Percentiles rank a stretch among this genome's conserved stretches.
phyloP scores from a whole-genome alignment of 2,888 invertebrate genomes.

The Scrobipalpa atriplicella region DNA sequence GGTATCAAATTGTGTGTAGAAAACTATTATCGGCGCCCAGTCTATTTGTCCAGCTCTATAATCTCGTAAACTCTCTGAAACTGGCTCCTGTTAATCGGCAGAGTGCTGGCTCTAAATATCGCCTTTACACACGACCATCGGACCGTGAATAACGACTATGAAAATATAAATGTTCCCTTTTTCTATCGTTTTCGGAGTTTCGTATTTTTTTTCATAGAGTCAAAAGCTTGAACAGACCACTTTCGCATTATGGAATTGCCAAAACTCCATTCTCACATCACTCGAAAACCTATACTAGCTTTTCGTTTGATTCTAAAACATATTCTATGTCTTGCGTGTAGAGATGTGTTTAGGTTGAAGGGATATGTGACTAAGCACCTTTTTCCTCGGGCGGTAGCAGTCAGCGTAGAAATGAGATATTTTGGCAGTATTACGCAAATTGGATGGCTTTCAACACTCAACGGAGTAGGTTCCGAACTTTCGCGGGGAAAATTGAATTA shows the following conservation, averaged over 20 bases:
- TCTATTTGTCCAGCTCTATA: conserved; percentile 51
- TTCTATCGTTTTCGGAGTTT: conserved; percentile 80
- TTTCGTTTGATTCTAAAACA: conserved; percentile 36
- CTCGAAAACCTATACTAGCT: conserved; percentile 50
- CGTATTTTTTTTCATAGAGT: conserved; percentile 81
- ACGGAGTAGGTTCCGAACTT: conserved; percentile 82
- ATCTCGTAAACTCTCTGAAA: conserved; percentile 60
- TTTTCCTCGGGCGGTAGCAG: conserved; percentile 51
- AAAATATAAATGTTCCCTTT: conserved; percentile 81
- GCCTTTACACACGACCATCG: conserved; percentile 77
- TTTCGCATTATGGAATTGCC: conserved; percentile 83
- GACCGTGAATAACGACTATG: conserved; percentile 81
- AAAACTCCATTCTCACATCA: conserved; percentile 73
- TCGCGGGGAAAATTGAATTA: conserved; percentile 82
- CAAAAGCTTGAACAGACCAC: conserved; percentile 83
- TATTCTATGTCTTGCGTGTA: conserved; percentile 39
- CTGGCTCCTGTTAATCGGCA: conserved; percentile 72
- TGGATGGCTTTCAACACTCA: conserved; percentile 84
- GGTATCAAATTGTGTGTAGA: not conserved
- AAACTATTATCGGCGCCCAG: not conserved
- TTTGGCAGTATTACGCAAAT: conserved; percentile 83
- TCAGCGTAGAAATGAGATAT: conserved; percentile 83
- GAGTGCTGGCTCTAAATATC: conserved; percentile 80
- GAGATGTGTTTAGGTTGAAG: conserved; percentile 41
- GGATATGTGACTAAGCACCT: conserved; percentile 46